Percentiles rank a stretch among this genome's conserved stretches.
Evolutionary conservation across 2,113 vertebrate species (phyloP).

Genomic region (Callithrix jacchus): DNA sequence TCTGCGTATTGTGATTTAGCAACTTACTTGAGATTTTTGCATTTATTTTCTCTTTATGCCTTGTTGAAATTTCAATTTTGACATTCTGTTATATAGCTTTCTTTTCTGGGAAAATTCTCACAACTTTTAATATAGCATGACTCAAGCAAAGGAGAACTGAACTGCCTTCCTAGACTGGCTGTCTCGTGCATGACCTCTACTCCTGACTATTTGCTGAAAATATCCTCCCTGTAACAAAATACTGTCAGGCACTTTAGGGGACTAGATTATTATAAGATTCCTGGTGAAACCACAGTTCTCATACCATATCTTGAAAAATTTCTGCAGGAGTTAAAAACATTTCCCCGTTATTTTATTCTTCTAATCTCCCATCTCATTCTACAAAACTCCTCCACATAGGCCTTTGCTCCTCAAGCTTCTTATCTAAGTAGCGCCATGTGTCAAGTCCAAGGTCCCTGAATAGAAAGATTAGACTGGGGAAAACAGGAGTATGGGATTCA

Average conservation of each 20-base stretch:
- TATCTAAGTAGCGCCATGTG: neutral
- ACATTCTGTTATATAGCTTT: conserved; percentile 56
- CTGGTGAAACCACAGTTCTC: neutral
- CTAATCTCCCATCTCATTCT: neutral
- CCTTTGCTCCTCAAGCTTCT: neutral
- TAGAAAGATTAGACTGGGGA: neutral
- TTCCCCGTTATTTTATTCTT: neutral
- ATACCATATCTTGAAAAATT: neutral
- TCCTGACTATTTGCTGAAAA: conserved; percentile 1
- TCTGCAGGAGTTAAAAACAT: neutral
- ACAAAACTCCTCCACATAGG: neutral
- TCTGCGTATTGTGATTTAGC: conserved; percentile 28
- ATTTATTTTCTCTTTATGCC: conserved; percentile 54
- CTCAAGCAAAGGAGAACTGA: neutral
- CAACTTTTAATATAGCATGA: conserved; percentile 55
- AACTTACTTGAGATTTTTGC: conserved; percentile 12
- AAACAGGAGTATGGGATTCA: neutral
- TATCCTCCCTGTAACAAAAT: neutral
- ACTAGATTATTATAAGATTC: neutral
- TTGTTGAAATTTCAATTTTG: conserved; percentile 46
- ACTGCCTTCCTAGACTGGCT: neutral
- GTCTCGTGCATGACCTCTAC: neutral
- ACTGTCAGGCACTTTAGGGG: neutral
- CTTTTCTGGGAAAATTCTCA: conserved; percentile 65
- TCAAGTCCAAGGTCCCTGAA: neutral